phyloP scores from a whole-genome alignment of 2,113 vertebrate genomes.

The Gorsachius goisagi region DNA sequence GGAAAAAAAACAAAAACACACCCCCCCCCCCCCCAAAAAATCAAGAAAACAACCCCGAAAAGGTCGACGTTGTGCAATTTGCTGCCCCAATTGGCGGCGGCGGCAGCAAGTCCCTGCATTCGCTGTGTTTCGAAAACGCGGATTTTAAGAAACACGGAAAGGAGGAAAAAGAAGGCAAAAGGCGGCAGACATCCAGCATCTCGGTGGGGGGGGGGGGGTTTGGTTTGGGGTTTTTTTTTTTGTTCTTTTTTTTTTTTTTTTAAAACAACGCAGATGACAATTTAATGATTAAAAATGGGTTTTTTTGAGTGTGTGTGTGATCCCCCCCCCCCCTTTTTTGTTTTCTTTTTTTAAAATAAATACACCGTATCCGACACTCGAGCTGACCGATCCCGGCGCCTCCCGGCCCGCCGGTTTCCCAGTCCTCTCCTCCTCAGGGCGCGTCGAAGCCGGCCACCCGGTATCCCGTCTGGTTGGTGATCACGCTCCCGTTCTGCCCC shows the following conservation, averaged over 20 bases:
- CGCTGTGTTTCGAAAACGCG: conserved; percentile 77
- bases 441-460: conserved; percentile 90
- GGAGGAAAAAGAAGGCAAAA: conserved; percentile 76
- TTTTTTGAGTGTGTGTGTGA: too few species aligned
- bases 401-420: conserved; percentile 27
- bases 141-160: conserved; percentile 76
- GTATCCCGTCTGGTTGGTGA: conserved; percentile 87
- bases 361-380: conserved; percentile 81
- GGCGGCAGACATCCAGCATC: conserved; percentile 77
- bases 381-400: conserved; percentile 75
- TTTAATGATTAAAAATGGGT: too few species aligned
- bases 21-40: too few species aligned
- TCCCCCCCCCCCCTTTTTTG: too few species aligned
- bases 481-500: conserved; percentile 88
- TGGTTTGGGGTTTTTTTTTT: too few species aligned
- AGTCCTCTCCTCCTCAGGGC: conserved; percentile 78
- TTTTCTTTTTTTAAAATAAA: conserved; percentile 80
- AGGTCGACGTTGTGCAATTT: conserved; percentile 87
- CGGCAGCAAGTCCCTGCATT: conserved; percentile 85
- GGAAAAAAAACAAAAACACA: not conserved
- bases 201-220: not conserved
- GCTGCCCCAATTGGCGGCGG: conserved; percentile 84
- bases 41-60: not conserved
- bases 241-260: too few species aligned
- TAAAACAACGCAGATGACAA: too few species aligned